Percentiles rank a stretch among this genome's conserved stretches.
These are phyloP conservation scores for Chironex yamaguchii DNA, from an alignment of 30 jellyfish, hydroid and myxozoan species.

Conservation along the genomic window DNA sequence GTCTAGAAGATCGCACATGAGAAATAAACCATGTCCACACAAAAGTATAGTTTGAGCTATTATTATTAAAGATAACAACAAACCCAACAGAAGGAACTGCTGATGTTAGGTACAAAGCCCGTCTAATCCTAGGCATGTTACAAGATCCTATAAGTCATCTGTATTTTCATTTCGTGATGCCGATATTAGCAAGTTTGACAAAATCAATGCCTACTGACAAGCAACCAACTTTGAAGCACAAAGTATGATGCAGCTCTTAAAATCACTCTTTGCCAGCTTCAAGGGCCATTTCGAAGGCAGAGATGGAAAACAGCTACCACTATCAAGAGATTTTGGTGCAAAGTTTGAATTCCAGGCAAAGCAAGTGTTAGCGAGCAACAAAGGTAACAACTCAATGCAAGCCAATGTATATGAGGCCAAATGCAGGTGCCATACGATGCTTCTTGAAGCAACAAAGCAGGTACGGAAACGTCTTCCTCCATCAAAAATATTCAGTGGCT, in stretches of 20 bases:
- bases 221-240: slow-evolving; percentile 63
- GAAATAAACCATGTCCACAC: too few relatives aligned
- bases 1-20: too few relatives aligned
- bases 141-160: neutral
- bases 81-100: neutral
- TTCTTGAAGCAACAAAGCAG: slow-evolving; percentile 55
- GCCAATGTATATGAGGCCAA: slow-evolving; percentile 14
- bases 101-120: neutral
- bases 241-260: slow-evolving; percentile 2
- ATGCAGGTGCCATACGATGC: slow-evolving; percentile 38
- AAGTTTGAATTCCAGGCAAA: slow-evolving; percentile 29
- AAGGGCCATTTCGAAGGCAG: neutral
- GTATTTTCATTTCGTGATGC: slow-evolving; percentile 49
- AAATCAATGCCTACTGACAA: slow-evolving; percentile 55
- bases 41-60: too few relatives aligned
- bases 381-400: slow-evolving; percentile 15
- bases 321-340: slow-evolving; percentile 60
- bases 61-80: too few relatives aligned
- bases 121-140: neutral
- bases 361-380: neutral
- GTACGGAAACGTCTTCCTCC: slow-evolving; percentile 45
- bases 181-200: slow-evolving; percentile 61
- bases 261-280: slow-evolving; percentile 32
- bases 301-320: slow-evolving; percentile 20
- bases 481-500: slow-evolving; percentile 23